phyloP scores from a whole-genome alignment of 2,797 vertebrate genomes.

The Tenualosa thibaudeaui region DNA sequence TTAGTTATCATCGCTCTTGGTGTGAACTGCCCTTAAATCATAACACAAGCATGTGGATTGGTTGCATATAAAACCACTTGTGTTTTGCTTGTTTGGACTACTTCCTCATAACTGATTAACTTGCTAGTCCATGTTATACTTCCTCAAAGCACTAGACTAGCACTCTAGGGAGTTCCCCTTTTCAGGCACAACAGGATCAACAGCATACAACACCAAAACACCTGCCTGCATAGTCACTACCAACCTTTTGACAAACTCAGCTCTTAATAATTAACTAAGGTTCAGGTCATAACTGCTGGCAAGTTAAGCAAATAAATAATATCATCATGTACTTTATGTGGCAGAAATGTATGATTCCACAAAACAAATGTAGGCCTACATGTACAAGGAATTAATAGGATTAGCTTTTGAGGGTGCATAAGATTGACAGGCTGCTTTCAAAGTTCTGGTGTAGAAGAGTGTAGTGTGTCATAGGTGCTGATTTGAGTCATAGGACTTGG shows the following conservation, averaged over 20 bases:
- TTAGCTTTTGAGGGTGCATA: too few relatives aligned
- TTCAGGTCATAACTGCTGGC: neutral
- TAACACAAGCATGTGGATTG: neutral
- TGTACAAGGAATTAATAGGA: too few relatives aligned
- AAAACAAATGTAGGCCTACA: too few relatives aligned
- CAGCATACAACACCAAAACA: conserved; percentile 22
- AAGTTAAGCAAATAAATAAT: too few relatives aligned
- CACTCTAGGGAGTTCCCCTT: conserved; percentile 40
- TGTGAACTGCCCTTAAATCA: neutral
- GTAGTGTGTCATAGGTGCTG: too few relatives aligned
- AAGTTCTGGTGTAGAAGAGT: too few relatives aligned
- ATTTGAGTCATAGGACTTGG: too few relatives aligned
- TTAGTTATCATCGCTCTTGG: too few relatives aligned
- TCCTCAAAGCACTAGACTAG: conserved; percentile 47
- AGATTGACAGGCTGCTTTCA: too few relatives aligned
- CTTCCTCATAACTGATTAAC: conserved; percentile 50
- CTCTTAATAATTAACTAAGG: conserved; percentile 30
- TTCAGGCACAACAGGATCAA: conserved; percentile 40
- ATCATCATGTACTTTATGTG: too few relatives aligned
- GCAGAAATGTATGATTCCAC: too few relatives aligned
- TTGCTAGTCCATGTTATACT: conserved; percentile 34
- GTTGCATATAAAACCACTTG: neutral
- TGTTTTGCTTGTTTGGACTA: neutral
- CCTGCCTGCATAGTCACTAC: neutral
- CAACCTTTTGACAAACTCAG: conserved; percentile 11